Percentiles rank a stretch among this genome's conserved stretches.
Conservation (phyloP, 2,888 invertebrate species). For the Mimachlamys varia region DNA sequence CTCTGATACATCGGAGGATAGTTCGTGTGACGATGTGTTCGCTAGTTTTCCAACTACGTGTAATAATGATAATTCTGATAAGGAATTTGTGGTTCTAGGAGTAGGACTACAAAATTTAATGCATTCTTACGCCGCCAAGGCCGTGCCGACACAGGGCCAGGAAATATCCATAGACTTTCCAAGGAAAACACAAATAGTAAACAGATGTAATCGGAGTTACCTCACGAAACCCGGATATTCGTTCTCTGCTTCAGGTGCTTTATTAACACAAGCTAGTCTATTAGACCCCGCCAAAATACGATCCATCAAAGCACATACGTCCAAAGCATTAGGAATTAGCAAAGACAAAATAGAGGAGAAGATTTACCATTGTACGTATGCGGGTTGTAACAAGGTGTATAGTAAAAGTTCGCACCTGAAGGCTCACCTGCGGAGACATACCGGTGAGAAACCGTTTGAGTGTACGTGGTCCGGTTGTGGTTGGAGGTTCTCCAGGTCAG, state of each 20-base stretch:
- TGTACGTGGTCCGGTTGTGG: conserved; percentile 88
- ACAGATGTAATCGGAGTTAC: conserved; percentile 51
- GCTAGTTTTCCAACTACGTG: conserved; percentile 42
- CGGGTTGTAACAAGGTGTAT: conserved; percentile 94
- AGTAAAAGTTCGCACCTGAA: conserved; percentile 98
- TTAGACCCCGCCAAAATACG: conserved; percentile 64
- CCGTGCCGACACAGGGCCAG: conserved; percentile 47
- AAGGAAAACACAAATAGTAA: conserved; percentile 55
- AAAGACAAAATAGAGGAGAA: conserved; percentile 79
- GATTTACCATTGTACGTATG: conserved; percentile 85
- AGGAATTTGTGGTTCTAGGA: conserved; percentile 79
- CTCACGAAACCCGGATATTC: conserved; percentile 52
- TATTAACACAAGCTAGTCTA: conserved; percentile 63
- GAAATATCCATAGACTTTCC: conserved; percentile 66
- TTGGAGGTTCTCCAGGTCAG: conserved; percentile 97
- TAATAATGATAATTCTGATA: conserved; percentile 50
- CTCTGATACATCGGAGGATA: conserved; percentile 49
- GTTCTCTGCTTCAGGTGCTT: conserved; percentile 58
- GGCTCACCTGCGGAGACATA: conserved; percentile 96
- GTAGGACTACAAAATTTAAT: conserved; percentile 78
- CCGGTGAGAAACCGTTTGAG: conserved; percentile 86
- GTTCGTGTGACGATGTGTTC: conserved; percentile 57
- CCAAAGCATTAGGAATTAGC: conserved; percentile 48
- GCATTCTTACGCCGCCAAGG: conserved; percentile 71
- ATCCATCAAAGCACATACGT: conserved; percentile 59